Conservation (phyloP, 2,888 invertebrate species). For the Resseliella maxima region DNA sequence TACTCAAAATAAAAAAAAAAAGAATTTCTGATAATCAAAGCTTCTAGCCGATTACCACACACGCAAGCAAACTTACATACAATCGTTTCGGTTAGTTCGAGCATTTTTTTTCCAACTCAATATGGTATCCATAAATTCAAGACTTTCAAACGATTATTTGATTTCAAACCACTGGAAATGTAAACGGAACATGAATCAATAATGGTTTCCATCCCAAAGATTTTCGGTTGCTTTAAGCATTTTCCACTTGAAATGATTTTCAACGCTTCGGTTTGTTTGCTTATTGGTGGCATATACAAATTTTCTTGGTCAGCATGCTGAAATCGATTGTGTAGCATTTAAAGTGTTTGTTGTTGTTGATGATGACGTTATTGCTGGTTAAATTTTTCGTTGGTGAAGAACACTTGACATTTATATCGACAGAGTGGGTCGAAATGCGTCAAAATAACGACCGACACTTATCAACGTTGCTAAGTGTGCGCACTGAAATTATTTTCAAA, state of each 20-base stretch:
- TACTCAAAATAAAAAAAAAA: too few species aligned
- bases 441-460: conserved; percentile 38
- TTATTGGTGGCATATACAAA: neutral
- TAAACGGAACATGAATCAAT: conserved; percentile 35
- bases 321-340: neutral
- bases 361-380: neutral
- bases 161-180: conserved; percentile 31
- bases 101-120: neutral
- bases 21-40: neutral
- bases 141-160: conserved; percentile 46
- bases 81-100: neutral
- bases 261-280: neutral
- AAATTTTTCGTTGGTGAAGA: too few species aligned
- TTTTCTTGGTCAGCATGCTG: conserved; percentile 5
- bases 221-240: neutral
- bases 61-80: neutral
- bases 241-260: conserved; percentile 21
- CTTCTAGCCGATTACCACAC: neutral
- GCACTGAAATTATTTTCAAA: too few species aligned
- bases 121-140: neutral
- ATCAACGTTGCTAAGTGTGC: neutral
- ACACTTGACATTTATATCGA: conserved; percentile 8
- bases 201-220: conserved; percentile 4
- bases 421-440: neutral
- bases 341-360: neutral